Evolutionary conservation across 2,113 vertebrate genomes (phyloP), one percentile per base, ranked within the genome.

Genomic region (Rhabdomys dilectus): DNA sequence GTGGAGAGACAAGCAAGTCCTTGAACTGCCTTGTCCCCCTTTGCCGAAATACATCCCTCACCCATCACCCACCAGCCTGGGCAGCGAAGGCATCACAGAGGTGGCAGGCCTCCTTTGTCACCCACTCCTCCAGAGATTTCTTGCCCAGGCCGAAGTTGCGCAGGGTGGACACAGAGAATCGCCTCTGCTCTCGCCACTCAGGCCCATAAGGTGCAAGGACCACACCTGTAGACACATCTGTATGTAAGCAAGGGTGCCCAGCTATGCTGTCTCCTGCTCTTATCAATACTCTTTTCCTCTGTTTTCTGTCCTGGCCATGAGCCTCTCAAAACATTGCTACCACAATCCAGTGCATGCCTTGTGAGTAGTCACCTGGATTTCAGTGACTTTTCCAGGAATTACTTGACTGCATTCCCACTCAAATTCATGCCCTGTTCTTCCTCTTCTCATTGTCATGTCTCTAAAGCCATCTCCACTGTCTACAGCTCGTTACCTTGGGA

Each of bases 111-210:
- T 84, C 81, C 13, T 62, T 26, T 4, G 81, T 84, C 81, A 84
- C 81, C 81, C 81, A 84, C 58, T 84, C 12, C 58, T 84, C 58
- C 81, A 42, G 58, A 0, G 56, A 84, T 84, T 84, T 84, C 81
- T 62, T 84, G 58, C 56, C 81, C 58, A 62, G n/a, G 81, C 81
- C 81, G 1, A 84, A 84, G 81, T 62, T 31, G 12, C n/a, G 24
- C 24, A 62, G 3, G 24, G 81, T 84, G 13, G 81, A 84, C 58
- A 84, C 81, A 62, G 24, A 84, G 81, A 84, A 84, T 31, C n/a
- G 1, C n/a, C 99, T 98, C 94, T 98, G 97, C 36, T 99, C 99
- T 56, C 96, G 99, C 99, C 99, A 99, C 3, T 13, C 4, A 0
- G 45, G 66, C 0, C 98, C 98, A 0, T 98, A 99, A 60, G 91